phyloP scores from a whole-genome alignment of 1,140 invertebrate genomes.

The Dysdera silvatica region DNA sequence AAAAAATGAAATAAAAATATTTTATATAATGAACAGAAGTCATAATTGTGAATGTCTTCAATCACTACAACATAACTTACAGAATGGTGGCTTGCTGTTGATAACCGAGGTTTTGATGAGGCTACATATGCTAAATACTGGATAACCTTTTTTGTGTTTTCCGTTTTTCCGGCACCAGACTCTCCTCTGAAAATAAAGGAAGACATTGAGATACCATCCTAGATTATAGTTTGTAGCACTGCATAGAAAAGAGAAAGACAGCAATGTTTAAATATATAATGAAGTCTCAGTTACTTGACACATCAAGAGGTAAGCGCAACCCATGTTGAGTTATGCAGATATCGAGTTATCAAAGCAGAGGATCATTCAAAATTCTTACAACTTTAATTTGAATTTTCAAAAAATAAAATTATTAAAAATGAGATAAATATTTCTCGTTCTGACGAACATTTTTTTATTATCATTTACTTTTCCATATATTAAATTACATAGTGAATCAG shows the following conservation, averaged over 20 bases:
- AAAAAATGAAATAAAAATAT: neutral
- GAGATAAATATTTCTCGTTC: too few species aligned
- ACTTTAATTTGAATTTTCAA: too few species aligned
- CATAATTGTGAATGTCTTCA: neutral
- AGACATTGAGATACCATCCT: neutral
- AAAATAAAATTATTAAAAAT: too few species aligned
- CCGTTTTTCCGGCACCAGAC: slow-evolving; percentile 99
- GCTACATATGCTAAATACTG: slow-evolving; percentile 98
- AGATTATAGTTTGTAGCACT: too few species aligned
- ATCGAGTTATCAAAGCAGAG: too few species aligned
- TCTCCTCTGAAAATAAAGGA: slow-evolving; percentile 59
- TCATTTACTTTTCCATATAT: too few species aligned
- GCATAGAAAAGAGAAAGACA: neutral
- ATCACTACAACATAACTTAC: slow-evolving; percentile 52
- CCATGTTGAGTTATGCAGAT: too few species aligned
- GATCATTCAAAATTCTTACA: too few species aligned
- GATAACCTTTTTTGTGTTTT: slow-evolving; percentile 99
- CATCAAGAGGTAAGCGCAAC: too few species aligned
- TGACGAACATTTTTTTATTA: too few species aligned
- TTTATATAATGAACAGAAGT: neutral
- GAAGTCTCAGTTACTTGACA: neutral
- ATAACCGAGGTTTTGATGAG: slow-evolving; percentile 71
- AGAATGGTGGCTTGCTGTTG: slow-evolving; percentile 55
- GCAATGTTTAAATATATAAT: neutral
- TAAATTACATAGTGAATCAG: too few species aligned